A percentile compares a stretch with the other conserved stretches of the same genome.
Evolutionary conservation across 2,888 invertebrate genomes (phyloP).

Genomic region (Hemithea aestivaria): DNA sequence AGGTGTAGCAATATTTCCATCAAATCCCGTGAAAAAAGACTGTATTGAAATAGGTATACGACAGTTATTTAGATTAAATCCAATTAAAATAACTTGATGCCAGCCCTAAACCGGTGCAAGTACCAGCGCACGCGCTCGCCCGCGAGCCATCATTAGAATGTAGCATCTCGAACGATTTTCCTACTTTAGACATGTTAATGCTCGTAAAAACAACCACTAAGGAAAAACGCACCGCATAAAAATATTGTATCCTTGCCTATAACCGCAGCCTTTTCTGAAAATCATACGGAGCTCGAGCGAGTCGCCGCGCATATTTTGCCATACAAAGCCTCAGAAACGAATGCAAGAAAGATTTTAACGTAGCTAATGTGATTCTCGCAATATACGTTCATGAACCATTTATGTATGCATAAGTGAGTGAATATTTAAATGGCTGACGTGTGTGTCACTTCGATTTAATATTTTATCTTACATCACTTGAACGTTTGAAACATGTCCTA

Average conservation of each 20-base stretch:
- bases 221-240: constrained; percentile 74
- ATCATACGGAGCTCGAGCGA: constrained; percentile 73
- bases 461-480: constrained; percentile 1
- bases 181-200: constrained; percentile 75
- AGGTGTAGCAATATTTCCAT: too few species aligned
- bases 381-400: constrained; percentile 59
- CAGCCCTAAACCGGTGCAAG: constrained; percentile 50
- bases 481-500: too few species aligned
- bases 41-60: too few species aligned
- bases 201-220: constrained; percentile 65
- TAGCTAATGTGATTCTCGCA: constrained; percentile 69
- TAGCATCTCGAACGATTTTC: constrained; percentile 74
- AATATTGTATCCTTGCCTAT: constrained; percentile 76
- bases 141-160: constrained; percentile 72
- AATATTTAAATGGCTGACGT: constrained; percentile 24
- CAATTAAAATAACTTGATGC: constrained; percentile 6
- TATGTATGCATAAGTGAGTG: constrained; percentile 31
- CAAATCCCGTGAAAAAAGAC: too few species aligned
- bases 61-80: too few species aligned
- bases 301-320: constrained; percentile 73
- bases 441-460: constrained; percentile 8
- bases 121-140: constrained; percentile 74
- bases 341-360: constrained; percentile 75
- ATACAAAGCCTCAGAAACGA: constrained; percentile 67
- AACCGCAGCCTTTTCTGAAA: constrained; percentile 75